A percentile compares a stretch with the other conserved stretches of the same genome.
Conservation (phyloP, 2,888 invertebrate species). For the Thymelicus lineola region DNA sequence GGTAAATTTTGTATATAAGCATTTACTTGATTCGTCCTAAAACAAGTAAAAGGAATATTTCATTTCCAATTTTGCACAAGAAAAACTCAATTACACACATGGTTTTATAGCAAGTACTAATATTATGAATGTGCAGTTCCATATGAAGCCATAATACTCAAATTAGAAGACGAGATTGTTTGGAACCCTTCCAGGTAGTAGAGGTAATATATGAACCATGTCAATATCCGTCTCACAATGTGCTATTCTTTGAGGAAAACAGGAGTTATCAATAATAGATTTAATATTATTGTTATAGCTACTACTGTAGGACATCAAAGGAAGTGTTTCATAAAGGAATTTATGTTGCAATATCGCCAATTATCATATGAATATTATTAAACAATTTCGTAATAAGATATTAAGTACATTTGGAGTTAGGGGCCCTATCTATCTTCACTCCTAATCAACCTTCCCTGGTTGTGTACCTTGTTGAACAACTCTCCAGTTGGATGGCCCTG, state of each 20-base stretch:
- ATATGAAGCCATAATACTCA: slow-evolving; percentile 18
- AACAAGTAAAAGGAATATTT: slow-evolving; percentile 33
- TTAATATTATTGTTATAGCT: neutral
- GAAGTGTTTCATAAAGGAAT: too few relatives aligned
- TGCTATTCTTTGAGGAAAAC: slow-evolving; percentile 13
- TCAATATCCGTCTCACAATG: slow-evolving; percentile 21
- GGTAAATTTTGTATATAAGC: slow-evolving; percentile 58
- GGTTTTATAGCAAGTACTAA: neutral
- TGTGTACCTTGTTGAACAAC: too few relatives aligned
- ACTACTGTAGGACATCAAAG: neutral
- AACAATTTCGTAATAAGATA: too few relatives aligned
- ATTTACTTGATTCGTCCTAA: slow-evolving; percentile 75
- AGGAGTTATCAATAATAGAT: slow-evolving; percentile 4
- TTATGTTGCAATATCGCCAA: too few relatives aligned
- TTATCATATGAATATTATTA: too few relatives aligned
- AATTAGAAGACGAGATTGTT: slow-evolving; percentile 26
- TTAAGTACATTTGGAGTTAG: too few relatives aligned
- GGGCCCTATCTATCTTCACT: too few relatives aligned
- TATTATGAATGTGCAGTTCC: neutral
- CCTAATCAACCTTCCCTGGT: too few relatives aligned
- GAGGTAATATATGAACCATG: slow-evolving; percentile 10
- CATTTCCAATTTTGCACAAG: neutral
- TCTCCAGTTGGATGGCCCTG: too few relatives aligned
- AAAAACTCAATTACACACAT: neutral
- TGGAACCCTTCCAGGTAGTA: slow-evolving; percentile 14